These are phyloP conservation scores for Mastomys natalensis DNA, from an alignment of 2,113 vertebrate species.

Conservation along the genomic window DNA sequence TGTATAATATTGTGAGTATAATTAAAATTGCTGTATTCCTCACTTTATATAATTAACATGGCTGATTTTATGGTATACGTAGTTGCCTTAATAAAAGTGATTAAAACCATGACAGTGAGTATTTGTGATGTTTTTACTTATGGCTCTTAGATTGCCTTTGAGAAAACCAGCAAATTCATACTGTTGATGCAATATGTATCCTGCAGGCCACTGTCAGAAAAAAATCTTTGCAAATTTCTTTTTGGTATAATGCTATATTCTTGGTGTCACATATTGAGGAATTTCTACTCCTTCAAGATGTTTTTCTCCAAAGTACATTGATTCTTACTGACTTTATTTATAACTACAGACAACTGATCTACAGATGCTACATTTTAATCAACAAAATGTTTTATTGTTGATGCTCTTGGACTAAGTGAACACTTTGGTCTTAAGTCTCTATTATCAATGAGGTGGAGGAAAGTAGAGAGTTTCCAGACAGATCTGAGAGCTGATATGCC, in stretches of 20 bases:
- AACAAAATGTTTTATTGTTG: constrained; percentile 19
- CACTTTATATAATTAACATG: constrained; percentile 4
- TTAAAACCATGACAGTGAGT: not conserved
- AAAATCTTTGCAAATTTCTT: constrained; percentile 47
- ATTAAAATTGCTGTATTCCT: not conserved
- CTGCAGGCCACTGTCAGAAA: not conserved
- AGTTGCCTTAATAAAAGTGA: not conserved
- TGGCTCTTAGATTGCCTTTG: constrained; percentile 33
- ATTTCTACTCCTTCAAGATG: not conserved
- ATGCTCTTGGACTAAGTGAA: not conserved
- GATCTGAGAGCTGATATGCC: not conserved
- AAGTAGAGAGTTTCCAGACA: not conserved
- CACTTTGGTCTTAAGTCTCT: not conserved
- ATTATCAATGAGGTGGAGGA: not conserved
- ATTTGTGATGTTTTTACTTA: constrained; percentile 37
- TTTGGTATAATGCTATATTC: not conserved
- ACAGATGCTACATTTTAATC: constrained; percentile 43
- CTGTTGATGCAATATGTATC: not conserved
- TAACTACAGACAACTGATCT: not conserved
- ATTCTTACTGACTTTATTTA: constrained; percentile 49
- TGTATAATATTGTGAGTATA: not conserved
- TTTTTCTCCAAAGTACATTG: constrained; percentile 41
- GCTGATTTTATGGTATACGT: not conserved
- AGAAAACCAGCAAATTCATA: not conserved
- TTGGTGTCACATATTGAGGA: not conserved